These are phyloP conservation scores for Cebuella pygmaea DNA, from an alignment of 2,797 vertebrate species.

Conservation along the genomic window DNA sequence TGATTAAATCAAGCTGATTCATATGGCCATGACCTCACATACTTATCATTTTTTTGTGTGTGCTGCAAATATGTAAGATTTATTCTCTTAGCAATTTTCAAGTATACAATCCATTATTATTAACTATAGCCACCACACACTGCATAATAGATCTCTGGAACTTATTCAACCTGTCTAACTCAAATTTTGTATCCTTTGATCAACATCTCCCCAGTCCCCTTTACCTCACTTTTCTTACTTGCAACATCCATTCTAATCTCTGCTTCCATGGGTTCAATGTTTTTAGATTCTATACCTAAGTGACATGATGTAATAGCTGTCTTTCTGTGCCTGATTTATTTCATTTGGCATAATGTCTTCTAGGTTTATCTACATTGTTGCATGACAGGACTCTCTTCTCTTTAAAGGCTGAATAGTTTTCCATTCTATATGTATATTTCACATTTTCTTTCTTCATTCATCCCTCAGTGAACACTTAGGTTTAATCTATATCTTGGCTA, in stretches of 20 bases:
- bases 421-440: neutral
- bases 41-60: neutral
- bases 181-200: neutral
- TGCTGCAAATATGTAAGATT: neutral
- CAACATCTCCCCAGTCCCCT: too few species aligned
- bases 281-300: neutral
- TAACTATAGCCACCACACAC: neutral
- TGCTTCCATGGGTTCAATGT: neutral
- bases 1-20: neutral
- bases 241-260: neutral
- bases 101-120: neutral
- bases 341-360: neutral
- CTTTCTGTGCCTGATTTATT: neutral
- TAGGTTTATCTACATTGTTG: neutral
- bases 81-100: neutral
- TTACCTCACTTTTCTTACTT: too few species aligned
- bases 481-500: neutral
- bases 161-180: neutral
- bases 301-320: neutral
- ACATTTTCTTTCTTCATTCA: neutral
- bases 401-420: neutral
- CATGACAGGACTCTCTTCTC: neutral
- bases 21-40: neutral
- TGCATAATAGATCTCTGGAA: neutral
- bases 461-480: neutral